Evolutionary conservation across 2,888 invertebrate genomes (phyloP), one percentile per base, ranked within the genome.

Genomic region (Sipha maydis): DNA sequence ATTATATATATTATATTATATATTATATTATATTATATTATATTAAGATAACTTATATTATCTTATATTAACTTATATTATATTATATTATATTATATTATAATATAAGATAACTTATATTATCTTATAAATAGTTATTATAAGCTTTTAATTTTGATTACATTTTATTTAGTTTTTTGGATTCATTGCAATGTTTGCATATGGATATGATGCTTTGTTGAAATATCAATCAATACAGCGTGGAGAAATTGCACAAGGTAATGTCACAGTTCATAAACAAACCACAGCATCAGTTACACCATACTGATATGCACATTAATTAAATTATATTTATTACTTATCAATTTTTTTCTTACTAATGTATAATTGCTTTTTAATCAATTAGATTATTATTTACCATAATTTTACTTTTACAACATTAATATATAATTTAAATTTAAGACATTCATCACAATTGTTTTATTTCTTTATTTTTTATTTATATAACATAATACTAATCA

Each of bases 141-240:
- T 25, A 3, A 25, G 21, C 14, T 48, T 41, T 69, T 25, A 11
- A 56, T 54, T 31, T 54, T 54, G 0, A 25, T n/a, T 28, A 61
- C 1, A 41, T 28, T 84, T 78, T 38, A 0, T 25, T 56, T 89
- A 89, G 75, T 28, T 86, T 56, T 86, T 89, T 31, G 88, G 82
- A 79, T 79, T 89, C 71, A 41, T 28, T 8, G 80, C 83, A 11
- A 96, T 96, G 95, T 92, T 95, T 41, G 94, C 94, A 61, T 98
- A 97, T 92, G 96, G 94, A 1, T 93, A 93, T 90, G 97, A 98
- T 92, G 95, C 96, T 69, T 96, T 94, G 92, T 91, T 97, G 71
- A 97, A 97, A 92, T 96, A 94, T 92, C 93, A 93, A 90, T 95
- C 93, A 0, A 94, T 94, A 77, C 93, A 93, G 90, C 92, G 92